Base-by-base conservation (phyloP, 30 jellyfish, hydroid and myxozoan species). In the Mastigias papua region DNA sequence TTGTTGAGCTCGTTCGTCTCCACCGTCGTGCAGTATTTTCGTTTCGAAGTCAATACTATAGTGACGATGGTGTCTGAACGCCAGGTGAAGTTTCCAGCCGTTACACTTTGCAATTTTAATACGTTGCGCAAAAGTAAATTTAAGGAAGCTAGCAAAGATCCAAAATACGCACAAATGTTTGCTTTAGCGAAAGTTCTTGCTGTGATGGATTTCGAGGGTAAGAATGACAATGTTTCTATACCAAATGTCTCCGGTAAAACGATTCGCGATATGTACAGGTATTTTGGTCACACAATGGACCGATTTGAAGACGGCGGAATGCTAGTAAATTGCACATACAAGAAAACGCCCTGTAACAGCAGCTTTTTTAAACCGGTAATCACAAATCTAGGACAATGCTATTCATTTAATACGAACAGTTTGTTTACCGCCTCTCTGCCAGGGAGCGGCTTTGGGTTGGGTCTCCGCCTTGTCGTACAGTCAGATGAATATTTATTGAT, bases 91-190 rank as follows among this genome's bases (percentile, higher is more conserved):
- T 89, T 89, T 60, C 97, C 97, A 26, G 93, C 93, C 26, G 75
- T 89, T 26, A 89, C 97, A 1, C 82, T 89, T 5, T 89, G 97
- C 83, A 89, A 89, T 78, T 32, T 81, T 76, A 89, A 89, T 48
- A 64, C 90, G 11, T 46, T 89, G 69, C 92, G 88, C 26, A 76
- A 48, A 48, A 73, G 88, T 63, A 72, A 85, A 69, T 73, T 85
- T 80, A 28, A 31, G 7, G 37, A 66, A 42, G 67, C 74, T 13
- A 48, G 78, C 48, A 68, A 48, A 32, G 76, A 82, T 68, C 51
- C 92, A 20, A 69, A 82, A 49, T 82, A 82, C 63, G 66, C 80
- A 30, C 84, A 82, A 29, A 13, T 82, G 37, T 34, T 82, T 27
- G 35, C 10, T 13, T 82, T 85, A 10, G 94, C 94, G 25, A 85